Evolutionary conservation across 2,797 vertebrate species (phyloP), one percentile per base, ranked within the genome.

Genomic region (Martes flavigula): DNA sequence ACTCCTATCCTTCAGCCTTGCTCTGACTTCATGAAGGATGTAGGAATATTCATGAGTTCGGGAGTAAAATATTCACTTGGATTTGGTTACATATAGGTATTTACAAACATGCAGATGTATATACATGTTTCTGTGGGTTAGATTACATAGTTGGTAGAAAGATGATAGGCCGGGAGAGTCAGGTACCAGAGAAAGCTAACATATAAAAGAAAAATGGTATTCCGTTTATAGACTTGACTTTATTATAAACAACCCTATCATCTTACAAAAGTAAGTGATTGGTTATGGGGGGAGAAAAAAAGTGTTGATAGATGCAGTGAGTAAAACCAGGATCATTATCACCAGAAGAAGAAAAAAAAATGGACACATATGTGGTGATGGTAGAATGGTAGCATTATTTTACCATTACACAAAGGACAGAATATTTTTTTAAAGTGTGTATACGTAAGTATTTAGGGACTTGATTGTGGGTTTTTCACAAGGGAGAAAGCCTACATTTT

Each of bases 401-500:
- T 96, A 43, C 62, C 23, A 40, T 72, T n/a, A 56, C 83, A 86
- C n/a, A 38, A 54, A 93, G 51, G 58, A 54, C 38, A 78, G 64
- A 70, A 5, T 64, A 25, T 90, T 64, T 97, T 97, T 73, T 6
- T 43, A 68, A 77, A 73, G 17, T 88, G 27, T 40, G 12, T 95
- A 66, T 56, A 51, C 13, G 5, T 72, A 13, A 43, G 43, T 1
- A 0, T 58, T 58, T 68, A 84, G 88, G 68, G 89, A 14, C 35
- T 91, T 43, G 5, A 17, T 46, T 72, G 18, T 88, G 75, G 13
- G 14, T 56, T 96, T 92, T 90, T 85, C 90, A 91, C 73, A 83
- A 88, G 89, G 73, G 89, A 94, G 68, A 96, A 97, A 95, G 15
- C 83, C 75, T 93, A 30, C 51, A 35, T 86, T 91, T 73, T 89